These are phyloP conservation scores for Onychorhynchus coronatus DNA, from an alignment of 2,113 vertebrate genomes.

Conservation along the genomic window DNA sequence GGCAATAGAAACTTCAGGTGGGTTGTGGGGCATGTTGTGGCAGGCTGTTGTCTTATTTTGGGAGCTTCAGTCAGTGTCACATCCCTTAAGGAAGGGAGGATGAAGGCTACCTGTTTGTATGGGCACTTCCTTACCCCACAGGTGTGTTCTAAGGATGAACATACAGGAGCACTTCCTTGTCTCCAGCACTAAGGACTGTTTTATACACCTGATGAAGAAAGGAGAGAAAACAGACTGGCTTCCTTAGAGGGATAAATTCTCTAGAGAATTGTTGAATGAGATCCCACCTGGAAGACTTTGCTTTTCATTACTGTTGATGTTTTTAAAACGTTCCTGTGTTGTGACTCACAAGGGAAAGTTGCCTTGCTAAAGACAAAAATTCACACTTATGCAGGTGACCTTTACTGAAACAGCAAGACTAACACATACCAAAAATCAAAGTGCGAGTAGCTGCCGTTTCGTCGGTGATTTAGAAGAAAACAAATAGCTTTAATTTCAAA, in stretches of 20 bases:
- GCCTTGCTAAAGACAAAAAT: neutral
- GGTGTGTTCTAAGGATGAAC: neutral
- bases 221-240: neutral
- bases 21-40: neutral
- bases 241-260: neutral
- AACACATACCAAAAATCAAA: neutral
- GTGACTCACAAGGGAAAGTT: neutral
- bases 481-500: neutral
- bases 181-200: neutral
- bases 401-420: neutral
- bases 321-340: neutral
- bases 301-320: neutral
- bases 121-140: neutral
- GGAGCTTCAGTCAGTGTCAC: neutral
- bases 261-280: neutral
- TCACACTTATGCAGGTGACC: neutral
- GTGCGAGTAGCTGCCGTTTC: neutral
- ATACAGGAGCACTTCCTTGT: neutral
- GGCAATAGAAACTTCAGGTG: neutral
- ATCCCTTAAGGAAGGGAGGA: neutral
- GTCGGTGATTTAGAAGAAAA: neutral
- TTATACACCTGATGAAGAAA: neutral
- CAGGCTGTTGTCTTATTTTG: neutral
- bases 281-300: neutral
- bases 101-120: neutral